phyloP scores from a whole-genome alignment of 2,797 vertebrate species.

The Oceanodroma leucorhoa region DNA sequence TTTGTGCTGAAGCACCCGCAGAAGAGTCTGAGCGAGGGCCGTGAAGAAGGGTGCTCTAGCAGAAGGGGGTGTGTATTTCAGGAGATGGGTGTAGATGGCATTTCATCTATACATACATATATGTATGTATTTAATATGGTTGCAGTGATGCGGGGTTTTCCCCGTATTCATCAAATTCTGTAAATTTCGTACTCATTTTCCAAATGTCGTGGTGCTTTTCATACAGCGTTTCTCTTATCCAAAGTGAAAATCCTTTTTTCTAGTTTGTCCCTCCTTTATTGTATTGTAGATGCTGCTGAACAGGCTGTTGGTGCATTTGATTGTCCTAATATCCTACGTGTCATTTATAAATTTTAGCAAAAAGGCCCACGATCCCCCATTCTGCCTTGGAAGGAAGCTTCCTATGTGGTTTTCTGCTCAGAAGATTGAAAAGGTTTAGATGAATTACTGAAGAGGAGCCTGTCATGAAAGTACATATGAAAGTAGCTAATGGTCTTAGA shows the following conservation, averaged over 20 bases:
- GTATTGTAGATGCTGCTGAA: not conserved
- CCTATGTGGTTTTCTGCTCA: not conserved
- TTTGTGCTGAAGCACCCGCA: not conserved
- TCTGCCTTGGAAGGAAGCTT: not conserved
- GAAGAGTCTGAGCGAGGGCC: fast-evolving
- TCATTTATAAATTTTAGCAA: not conserved
- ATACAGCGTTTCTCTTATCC: not conserved
- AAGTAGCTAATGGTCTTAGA: not conserved
- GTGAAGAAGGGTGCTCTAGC: not conserved
- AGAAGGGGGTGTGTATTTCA: not conserved
- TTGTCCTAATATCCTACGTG: not conserved
- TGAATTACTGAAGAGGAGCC: not conserved
- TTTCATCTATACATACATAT: not conserved
- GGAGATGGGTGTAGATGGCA: not conserved
- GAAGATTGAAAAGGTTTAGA: not conserved
- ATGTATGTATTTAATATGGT: not conserved
- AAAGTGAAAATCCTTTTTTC: not conserved
- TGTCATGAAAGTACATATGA: not conserved
- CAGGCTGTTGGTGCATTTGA: fast-evolving
- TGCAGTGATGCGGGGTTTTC: not conserved
- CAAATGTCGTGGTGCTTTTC: not conserved
- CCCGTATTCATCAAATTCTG: not conserved
- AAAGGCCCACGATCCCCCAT: not conserved
- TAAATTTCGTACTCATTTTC: not conserved
- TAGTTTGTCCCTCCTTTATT: not conserved